These are phyloP conservation scores for Hydrotaea diabolus DNA, from an alignment of 2,888 invertebrate genomes.

Conservation along the genomic window DNA sequence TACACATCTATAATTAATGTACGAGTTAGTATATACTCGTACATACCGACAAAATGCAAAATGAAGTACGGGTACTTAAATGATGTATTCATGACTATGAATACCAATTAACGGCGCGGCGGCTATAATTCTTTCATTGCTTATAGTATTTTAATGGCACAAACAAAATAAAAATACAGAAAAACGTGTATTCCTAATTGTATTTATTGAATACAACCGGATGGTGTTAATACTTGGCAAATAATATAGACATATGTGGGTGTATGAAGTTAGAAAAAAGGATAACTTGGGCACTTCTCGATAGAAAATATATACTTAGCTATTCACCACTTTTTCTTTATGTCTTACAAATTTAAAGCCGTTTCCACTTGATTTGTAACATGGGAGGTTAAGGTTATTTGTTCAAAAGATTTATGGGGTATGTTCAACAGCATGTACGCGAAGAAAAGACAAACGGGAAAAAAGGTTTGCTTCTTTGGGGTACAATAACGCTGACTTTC, in stretches of 20 bases:
- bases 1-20: not conserved
- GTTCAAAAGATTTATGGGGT: too few species aligned
- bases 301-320: too few species aligned
- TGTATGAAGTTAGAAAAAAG: too few species aligned
- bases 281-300: too few species aligned
- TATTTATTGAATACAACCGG: conserved; percentile 18
- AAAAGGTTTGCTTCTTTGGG: too few species aligned
- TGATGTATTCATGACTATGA: conserved; percentile 58
- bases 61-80: conserved; percentile 51
- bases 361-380: too few species aligned
- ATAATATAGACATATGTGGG: not conserved
- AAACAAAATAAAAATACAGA: not conserved
- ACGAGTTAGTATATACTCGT: not conserved
- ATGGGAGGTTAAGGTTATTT: too few species aligned
- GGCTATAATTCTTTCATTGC: conserved; percentile 12
- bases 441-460: too few species aligned
- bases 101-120: conserved; percentile 43
- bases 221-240: not conserved
- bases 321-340: too few species aligned
- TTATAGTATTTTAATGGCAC: not conserved
- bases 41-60: conserved; percentile 26
- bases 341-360: too few species aligned
- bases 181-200: not conserved
- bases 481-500: too few species aligned
- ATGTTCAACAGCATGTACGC: too few species aligned